Conservation (phyloP, 1,140 invertebrate genomes). For the Drosophila ambigua region DNA sequence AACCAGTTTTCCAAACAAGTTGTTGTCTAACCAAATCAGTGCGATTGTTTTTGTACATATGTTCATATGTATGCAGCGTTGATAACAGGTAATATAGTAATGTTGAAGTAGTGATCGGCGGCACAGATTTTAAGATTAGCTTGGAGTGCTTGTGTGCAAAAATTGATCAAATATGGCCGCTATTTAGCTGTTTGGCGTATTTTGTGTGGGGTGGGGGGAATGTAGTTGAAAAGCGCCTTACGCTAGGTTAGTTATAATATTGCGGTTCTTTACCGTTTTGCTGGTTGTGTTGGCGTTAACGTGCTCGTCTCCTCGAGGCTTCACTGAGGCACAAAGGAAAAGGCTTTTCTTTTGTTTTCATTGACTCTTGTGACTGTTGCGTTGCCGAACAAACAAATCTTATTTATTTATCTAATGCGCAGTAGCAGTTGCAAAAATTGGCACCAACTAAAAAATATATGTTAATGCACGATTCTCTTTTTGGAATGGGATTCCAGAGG, state of each 20-base stretch:
- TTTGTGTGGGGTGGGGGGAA: too few relatives aligned
- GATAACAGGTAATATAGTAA: too few relatives aligned
- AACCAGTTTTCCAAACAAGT: too few relatives aligned
- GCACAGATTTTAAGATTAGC: too few relatives aligned
- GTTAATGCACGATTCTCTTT: slow-evolving; percentile 20
- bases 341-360: slow-evolving; percentile 15
- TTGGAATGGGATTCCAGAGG: neutral
- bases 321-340: slow-evolving; percentile 7
- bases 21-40: too few relatives aligned
- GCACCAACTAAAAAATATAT: slow-evolving; percentile 31
- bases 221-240: neutral
- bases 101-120: too few relatives aligned
- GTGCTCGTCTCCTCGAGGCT: slow-evolving; percentile 33
- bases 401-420: slow-evolving; percentile 40
- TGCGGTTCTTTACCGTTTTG: slow-evolving; percentile 33
- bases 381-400: slow-evolving; percentile 12
- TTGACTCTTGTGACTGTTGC: slow-evolving; percentile 1
- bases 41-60: too few relatives aligned
- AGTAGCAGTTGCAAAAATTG: slow-evolving; percentile 45
- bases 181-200: too few relatives aligned
- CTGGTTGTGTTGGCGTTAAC: slow-evolving; percentile 25
- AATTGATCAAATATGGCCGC: too few relatives aligned
- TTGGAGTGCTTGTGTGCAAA: too few relatives aligned
- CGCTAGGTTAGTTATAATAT: too few relatives aligned
- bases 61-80: too few relatives aligned